phyloP scores from a whole-genome alignment of 2,797 vertebrate genomes.

The Spizella passerina region DNA sequence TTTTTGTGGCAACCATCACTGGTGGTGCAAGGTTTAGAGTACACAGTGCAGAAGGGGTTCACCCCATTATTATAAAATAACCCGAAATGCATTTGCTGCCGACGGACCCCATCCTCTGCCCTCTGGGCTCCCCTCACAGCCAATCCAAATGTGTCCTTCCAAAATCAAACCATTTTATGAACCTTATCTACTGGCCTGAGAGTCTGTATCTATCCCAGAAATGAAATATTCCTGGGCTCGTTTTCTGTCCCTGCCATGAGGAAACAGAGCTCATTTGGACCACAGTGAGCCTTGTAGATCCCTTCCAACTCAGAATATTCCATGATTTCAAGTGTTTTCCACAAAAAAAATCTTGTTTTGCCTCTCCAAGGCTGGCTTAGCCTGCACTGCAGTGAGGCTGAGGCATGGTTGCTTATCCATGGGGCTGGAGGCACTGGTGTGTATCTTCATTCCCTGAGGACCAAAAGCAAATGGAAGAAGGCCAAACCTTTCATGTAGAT shows the following conservation, averaged over 20 bases:
- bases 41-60: neutral
- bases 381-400: neutral
- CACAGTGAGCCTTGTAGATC: no score
- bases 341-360: neutral
- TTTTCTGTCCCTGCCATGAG: neutral
- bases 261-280: neutral
- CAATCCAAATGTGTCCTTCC: neutral
- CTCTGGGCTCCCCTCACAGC: neutral
- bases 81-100: neutral
- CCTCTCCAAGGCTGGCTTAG: neutral
- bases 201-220: neutral
- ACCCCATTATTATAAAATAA: neutral
- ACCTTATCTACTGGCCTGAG: rapidly evolving
- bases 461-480: neutral
- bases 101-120: neutral
- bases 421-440: neutral
- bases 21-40: neutral
- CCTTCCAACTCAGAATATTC: neutral
- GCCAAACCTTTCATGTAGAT: neutral
- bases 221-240: neutral
- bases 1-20: neutral
- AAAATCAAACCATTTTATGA: neutral
- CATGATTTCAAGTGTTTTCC: rapidly evolving
- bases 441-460: neutral
- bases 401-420: neutral